Base-by-base conservation (phyloP, 2,888 invertebrate species). In the Cremastinae sp. region DNA sequence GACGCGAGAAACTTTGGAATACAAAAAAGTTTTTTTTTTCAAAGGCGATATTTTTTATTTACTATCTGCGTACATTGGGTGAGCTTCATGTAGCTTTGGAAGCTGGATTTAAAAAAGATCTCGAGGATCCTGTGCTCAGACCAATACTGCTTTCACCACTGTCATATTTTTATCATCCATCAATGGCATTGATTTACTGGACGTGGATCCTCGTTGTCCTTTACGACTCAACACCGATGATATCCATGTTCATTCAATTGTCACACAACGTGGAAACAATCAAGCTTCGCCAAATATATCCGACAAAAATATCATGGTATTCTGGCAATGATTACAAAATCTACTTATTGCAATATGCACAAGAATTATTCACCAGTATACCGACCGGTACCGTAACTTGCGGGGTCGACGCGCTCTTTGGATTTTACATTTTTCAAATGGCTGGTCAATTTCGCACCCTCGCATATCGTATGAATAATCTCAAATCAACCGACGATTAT, bases 371-470 rank as follows among this genome's bases (percentile, higher is more conserved):
- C 0, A 43, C 76, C 20, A 74, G 59, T 8, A 38, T 81, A 4
- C 75, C 81, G 3, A 43, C 56, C 1, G 80, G 82, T 0, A 79
- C 80, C 14, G n/a, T n/a, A 49, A 7, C 9, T 49, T 8, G 7
- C 16, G 49, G 2, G 16, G 0, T 51, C 2, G 85, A 84, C 34
- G 75, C 76, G 0, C 68, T 84, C 2, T 85, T 84, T 59, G 83
- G 84, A 7, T 76, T 81, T 9, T 83, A 82, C 38, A 38, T 82
- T 9, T 82, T 84, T 47, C 84, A 84, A 49, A 81, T 86, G 56
- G 68, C 78, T 0, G 81, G 82, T 1, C 75, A 83, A 22, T 58
- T 86, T 10, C 79, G 80, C 4, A 75, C 75, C 10, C 74, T 84
- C 22, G 64, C 80, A 0, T 58, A 56, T 22, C 64, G 78, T 0